Base-by-base conservation (phyloP, 2,113 vertebrate genomes). In the Pogona vitticeps region DNA sequence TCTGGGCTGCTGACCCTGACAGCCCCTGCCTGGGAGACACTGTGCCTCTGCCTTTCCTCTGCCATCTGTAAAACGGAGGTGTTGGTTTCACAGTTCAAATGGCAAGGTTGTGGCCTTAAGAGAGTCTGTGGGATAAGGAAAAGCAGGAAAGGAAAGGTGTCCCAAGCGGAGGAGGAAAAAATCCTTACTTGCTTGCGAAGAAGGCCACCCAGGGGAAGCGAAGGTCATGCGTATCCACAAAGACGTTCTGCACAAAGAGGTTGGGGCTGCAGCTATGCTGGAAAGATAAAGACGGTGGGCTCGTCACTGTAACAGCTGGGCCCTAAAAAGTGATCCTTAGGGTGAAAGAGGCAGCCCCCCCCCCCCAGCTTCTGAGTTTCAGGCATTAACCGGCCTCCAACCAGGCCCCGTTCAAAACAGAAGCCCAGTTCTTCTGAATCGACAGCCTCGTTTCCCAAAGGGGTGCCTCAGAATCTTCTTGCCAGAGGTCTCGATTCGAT, bases 191-290 rank as follows among this genome's bases (percentile, higher is more conserved):
- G 99, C 99, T 99, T 92, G 99, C 99, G 14, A 99, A 99, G 96
- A 99, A 99, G 6, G 99, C 99, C 52, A 99, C 99, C 99, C 99
- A 99, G 2, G 99, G 98, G 93, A 99, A 99, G 79, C 99, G 97
- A 65, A 99, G 96, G 88, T 99, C 99, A 0, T 99, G 99, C 0
- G 98, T 99, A 92, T 99, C 99, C 95, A 99, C 99, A 2, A 99
- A 99, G 52, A 99, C 98, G 1, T 99, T 99, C 96, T 99, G 98
- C 91, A 99, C 98, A 13, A 99, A 99, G 80, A 99, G 98, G 96
- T 99, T 99, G 0, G 98, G 98, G 91, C 98, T 98, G 94, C 98
- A 99, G 95, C 98, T 99, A 83, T 99, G 98, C 98, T 98, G 96
- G 91, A 82, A 20, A 0, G 80, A 28, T 38, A 14, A 63, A 63